Evolutionary conservation across 2,113 vertebrate species (phyloP).

Genomic region (Tragelaphus imberbis): DNA sequence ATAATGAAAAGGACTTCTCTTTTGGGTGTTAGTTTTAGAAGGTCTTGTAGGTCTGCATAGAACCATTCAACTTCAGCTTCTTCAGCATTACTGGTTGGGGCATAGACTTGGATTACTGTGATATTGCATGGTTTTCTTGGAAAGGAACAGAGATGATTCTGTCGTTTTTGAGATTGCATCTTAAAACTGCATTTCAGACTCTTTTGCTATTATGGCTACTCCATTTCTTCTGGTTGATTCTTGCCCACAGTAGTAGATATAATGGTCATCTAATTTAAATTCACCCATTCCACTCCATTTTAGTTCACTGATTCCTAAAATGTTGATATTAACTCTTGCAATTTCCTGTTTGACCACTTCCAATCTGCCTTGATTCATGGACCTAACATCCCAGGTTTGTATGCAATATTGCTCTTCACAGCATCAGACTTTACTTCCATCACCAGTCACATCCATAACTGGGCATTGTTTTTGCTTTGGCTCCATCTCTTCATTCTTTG

Average conservation of each 20-base stretch:
- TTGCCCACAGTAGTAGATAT: not conserved
- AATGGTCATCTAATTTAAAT: not conserved
- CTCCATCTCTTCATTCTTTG: not conserved
- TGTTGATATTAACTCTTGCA: not conserved
- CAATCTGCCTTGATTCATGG: not conserved
- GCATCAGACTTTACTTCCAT: not conserved
- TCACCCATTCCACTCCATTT: not conserved
- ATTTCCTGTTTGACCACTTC: not conserved
- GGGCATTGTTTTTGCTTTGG: not conserved
- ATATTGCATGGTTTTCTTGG: not conserved
- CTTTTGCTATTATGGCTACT: not conserved
- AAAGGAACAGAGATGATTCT: not conserved
- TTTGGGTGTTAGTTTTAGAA: not conserved
- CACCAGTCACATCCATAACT: not conserved
- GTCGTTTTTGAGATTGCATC: not conserved
- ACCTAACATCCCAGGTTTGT: not conserved
- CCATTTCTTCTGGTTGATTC: not conserved
- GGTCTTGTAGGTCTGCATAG: not conserved
- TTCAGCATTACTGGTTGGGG: rapidly evolving
- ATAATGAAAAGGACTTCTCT: not conserved
- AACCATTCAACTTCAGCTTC: not conserved
- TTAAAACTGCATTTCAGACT: not conserved
- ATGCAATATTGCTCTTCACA: not conserved
- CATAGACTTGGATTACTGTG: not conserved
- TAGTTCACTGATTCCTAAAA: not conserved